Evolutionary conservation across 2,888 invertebrate species (phyloP).

Genomic region (Phanerotoma sp.): DNA sequence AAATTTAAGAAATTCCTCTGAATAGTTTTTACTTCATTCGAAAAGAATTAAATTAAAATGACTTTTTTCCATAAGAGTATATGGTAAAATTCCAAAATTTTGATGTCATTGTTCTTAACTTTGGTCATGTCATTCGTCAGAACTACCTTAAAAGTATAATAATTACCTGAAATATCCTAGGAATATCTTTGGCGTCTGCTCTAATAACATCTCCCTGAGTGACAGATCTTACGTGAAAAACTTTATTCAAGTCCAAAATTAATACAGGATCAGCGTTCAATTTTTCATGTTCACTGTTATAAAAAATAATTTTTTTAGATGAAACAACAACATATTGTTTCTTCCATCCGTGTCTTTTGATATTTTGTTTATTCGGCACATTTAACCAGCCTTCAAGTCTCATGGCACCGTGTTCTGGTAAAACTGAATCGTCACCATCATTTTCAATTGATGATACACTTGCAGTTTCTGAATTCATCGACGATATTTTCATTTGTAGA

Average conservation of each 20-base stretch:
- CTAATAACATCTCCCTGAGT: constrained; percentile 99
- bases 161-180: constrained; percentile 87
- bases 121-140: no score
- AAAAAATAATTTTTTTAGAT: constrained; percentile 95
- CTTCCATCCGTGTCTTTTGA: constrained; percentile 94
- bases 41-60: no score
- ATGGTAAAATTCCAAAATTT: no score
- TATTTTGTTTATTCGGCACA: constrained; percentile 93
- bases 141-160: not conserved
- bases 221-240: constrained; percentile 97
- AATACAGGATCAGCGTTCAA: constrained; percentile 92
- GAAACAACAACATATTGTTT: constrained; percentile 97
- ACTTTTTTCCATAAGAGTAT: no score
- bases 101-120: no score
- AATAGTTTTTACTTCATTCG: no score
- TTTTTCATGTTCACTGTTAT: constrained; percentile 91
- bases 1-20: no score
- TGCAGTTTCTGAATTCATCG: constrained; percentile 82
- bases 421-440: constrained; percentile 72
- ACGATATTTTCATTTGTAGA: constrained; percentile 79
- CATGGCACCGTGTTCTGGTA: constrained; percentile 67
- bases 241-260: constrained; percentile 96
- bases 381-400: constrained; percentile 94
- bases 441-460: constrained; percentile 90
- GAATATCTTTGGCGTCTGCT: constrained; percentile 98